A percentile compares a stretch with the other conserved stretches of the same genome.
These are phyloP conservation scores for Gopherus flavomarginatus DNA, from an alignment of 2,113 vertebrate genomes.

Conservation along the genomic window DNA sequence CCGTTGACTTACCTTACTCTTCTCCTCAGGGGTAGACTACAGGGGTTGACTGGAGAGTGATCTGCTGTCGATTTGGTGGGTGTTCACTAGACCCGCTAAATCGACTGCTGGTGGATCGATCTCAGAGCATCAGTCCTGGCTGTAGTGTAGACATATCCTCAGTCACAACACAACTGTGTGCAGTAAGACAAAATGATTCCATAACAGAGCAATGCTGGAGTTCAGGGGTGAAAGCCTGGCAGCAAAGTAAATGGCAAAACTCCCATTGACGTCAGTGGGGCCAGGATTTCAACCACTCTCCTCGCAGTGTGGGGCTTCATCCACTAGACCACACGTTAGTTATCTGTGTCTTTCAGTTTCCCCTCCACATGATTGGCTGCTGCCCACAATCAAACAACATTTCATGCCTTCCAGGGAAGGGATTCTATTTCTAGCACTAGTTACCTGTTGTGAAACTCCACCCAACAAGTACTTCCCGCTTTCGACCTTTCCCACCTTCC, in stretches of 20 bases:
- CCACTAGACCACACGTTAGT: background rate
- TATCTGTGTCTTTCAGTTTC: background rate
- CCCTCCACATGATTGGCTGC: background rate
- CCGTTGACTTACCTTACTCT: too few species aligned
- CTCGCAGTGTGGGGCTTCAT: background rate
- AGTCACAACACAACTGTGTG: too few species aligned
- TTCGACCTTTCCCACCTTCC: slow-evolving; percentile 4
- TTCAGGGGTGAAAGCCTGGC: background rate
- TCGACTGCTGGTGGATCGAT: too few species aligned
- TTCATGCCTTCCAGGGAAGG: slow-evolving; percentile 12
- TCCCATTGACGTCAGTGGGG: background rate
- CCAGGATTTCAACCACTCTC: background rate
- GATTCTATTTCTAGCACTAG: slow-evolving; percentile 49
- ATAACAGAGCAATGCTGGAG: background rate
- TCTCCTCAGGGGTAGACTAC: too few species aligned
- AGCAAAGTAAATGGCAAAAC: background rate
- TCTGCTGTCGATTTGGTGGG: too few species aligned
- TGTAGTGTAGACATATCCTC: too few species aligned
- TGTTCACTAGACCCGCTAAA: too few species aligned
- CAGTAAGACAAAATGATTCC: background rate
- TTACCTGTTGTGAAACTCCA: slow-evolving; percentile 24
- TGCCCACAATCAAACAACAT: background rate
- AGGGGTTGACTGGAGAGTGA: too few species aligned
- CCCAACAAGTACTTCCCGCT: slow-evolving; percentile 23
- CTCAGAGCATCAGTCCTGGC: too few species aligned